These are phyloP conservation scores for Sepiola atlantica DNA, from an alignment of 2,888 invertebrate species.

Conservation along the genomic window DNA sequence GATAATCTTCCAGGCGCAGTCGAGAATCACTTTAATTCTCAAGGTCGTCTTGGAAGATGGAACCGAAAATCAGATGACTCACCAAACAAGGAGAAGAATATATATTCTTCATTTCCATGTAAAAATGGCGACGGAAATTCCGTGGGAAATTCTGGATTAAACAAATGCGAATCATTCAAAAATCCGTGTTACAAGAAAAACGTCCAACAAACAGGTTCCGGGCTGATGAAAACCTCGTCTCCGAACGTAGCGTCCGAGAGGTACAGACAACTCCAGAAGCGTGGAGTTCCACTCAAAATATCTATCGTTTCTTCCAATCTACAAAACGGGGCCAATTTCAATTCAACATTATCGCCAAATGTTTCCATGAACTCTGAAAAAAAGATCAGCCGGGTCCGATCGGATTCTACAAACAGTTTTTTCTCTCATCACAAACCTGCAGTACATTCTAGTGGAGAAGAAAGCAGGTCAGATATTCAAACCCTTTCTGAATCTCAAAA, in stretches of 20 bases:
- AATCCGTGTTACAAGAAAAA: background rate
- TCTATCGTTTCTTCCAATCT: conserved; percentile 59
- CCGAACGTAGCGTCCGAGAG: conserved; percentile 52
- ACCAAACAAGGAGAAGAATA: background rate
- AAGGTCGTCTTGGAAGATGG: background rate
- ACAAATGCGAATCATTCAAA: background rate
- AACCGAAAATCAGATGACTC: background rate
- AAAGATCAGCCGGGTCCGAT: background rate
- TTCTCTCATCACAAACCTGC: background rate
- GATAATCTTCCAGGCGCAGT: background rate
- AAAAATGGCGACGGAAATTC: background rate
- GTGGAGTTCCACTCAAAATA: conserved; percentile 65
- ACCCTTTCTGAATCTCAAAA: background rate
- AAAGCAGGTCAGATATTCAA: background rate
- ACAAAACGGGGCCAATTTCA: background rate
- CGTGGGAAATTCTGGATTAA: background rate
- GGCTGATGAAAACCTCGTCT: background rate
- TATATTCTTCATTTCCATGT: background rate
- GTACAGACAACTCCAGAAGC: conserved; percentile 63
- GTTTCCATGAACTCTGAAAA: background rate
- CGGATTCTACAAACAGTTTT: background rate
- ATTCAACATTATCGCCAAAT: conserved; percentile 32
- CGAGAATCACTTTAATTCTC: background rate
- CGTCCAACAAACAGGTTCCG: background rate
- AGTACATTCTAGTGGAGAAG: background rate